Conservation (phyloP, 2,797 vertebrate genomes). For the Megaceryle alcyon region DNA sequence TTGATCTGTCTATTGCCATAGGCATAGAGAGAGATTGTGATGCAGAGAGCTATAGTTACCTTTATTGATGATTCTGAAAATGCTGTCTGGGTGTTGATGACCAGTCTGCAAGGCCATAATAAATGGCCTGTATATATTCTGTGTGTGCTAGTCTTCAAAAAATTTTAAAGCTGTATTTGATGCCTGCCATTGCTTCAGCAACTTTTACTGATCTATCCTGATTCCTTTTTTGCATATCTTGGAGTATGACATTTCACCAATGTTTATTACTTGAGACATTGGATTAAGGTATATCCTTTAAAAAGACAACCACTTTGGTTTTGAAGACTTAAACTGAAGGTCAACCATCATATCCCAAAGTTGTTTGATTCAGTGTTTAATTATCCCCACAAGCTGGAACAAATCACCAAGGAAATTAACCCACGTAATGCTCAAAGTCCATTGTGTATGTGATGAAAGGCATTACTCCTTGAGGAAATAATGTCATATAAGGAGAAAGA, state of each 20-base stretch:
- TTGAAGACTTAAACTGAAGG: constrained; percentile 13
- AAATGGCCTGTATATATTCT: background rate
- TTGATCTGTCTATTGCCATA: background rate
- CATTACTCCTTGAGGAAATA: background rate
- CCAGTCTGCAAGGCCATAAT: background rate
- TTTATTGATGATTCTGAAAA: background rate
- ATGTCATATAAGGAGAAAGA: background rate
- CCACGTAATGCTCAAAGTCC: background rate
- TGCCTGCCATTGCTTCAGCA: background rate
- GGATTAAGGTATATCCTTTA: background rate
- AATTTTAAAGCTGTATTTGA: background rate
- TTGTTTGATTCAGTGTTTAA: constrained; percentile 21
- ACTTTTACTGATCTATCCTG: background rate
- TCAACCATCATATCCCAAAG: background rate
- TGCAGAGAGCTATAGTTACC: background rate
- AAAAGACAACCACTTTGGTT: background rate
- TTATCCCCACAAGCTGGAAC: constrained; percentile 10
- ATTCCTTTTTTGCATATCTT: background rate
- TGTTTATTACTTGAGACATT: background rate
- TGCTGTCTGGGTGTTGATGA: background rate
- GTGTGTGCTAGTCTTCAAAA: background rate
- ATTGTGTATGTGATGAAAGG: constrained; percentile 8
- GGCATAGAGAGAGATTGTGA: background rate
- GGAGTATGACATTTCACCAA: background rate
- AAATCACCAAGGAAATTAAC: constrained; percentile 45